Evolutionary conservation across 2,797 vertebrate genomes (phyloP).

Genomic region (Paramormyrops hopkinsi): DNA sequence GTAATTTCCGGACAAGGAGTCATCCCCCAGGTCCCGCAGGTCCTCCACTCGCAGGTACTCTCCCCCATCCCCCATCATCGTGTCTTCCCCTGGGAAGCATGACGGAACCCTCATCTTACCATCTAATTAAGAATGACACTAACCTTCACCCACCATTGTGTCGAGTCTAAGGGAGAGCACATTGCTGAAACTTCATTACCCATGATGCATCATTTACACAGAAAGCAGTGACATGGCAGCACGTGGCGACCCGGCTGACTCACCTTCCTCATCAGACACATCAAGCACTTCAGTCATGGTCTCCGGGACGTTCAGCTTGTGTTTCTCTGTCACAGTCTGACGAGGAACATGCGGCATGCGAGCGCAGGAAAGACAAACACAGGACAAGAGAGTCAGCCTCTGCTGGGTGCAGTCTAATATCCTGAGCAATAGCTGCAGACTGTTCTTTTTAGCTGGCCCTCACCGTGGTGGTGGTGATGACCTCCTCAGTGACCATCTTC

Average conservation of each 20-base stretch:
- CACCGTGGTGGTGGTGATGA: conserved; percentile 89
- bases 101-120: neutral
- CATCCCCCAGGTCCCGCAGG: conserved; percentile 86
- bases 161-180: neutral
- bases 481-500: conserved; percentile 77
- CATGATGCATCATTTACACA: neutral
- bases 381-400: neutral
- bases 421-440: neutral
- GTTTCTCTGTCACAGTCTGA: conserved; percentile 93
- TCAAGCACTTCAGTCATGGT: conserved; percentile 97
- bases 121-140: neutral
- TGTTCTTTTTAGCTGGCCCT: conserved; percentile 38
- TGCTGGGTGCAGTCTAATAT: conserved; percentile 5
- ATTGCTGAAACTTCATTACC: neutral
- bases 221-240: neutral
- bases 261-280: conserved; percentile 97
- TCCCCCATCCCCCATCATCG: conserved; percentile 92
- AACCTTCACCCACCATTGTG: neutral
- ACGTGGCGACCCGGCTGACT: conserved; percentile 38
- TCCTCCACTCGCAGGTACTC: conserved; percentile 94
- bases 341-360: neutral
- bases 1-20: conserved; percentile 89
- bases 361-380: neutral
- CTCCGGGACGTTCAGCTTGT: conserved; percentile 96
- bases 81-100: conserved; percentile 76